phyloP scores from a whole-genome alignment of 2,113 vertebrate genomes.

The Aspiorhynchus laticeps region DNA sequence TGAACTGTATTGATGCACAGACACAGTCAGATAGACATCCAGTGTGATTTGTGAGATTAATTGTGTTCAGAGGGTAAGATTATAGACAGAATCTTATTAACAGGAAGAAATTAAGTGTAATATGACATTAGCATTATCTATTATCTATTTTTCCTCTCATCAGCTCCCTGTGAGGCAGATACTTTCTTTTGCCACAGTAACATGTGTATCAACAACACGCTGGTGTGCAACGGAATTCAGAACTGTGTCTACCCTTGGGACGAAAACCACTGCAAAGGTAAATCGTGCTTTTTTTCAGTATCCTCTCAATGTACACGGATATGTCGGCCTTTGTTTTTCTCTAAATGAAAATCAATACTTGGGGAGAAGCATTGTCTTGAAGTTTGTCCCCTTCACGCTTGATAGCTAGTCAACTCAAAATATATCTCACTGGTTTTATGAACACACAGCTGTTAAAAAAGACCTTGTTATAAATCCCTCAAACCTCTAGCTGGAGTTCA shows the following conservation, averaged over 20 bases:
- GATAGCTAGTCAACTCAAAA: neutral
- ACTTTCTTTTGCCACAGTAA: constrained; percentile 99
- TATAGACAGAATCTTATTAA: constrained; percentile 29
- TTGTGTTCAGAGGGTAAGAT: constrained; percentile 5
- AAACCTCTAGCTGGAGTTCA: neutral
- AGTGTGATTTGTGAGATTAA: constrained; percentile 18
- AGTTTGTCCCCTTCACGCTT: neutral
- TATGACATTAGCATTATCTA: constrained; percentile 5
- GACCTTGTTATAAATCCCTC: neutral
- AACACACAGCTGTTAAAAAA: neutral
- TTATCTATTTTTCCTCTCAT: constrained; percentile 48
- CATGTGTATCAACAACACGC: constrained; percentile 98
- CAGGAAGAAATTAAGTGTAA: constrained; percentile 5
- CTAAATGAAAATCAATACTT: neutral
- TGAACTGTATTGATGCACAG: constrained; percentile 26
- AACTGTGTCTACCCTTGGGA: constrained; percentile 99
- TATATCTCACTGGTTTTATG: neutral
- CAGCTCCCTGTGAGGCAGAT: constrained; percentile 94
- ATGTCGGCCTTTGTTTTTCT: neutral
- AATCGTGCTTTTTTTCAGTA: constrained; percentile 49
- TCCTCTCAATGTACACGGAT: neutral
- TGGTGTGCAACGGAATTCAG: constrained; percentile 97
- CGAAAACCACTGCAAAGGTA: constrained; percentile 99
- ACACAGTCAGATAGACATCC: constrained; percentile 26
- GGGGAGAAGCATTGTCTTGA: neutral